phyloP scores from a whole-genome alignment of 2,113 vertebrate species.

The Psittacara wagleri region DNA sequence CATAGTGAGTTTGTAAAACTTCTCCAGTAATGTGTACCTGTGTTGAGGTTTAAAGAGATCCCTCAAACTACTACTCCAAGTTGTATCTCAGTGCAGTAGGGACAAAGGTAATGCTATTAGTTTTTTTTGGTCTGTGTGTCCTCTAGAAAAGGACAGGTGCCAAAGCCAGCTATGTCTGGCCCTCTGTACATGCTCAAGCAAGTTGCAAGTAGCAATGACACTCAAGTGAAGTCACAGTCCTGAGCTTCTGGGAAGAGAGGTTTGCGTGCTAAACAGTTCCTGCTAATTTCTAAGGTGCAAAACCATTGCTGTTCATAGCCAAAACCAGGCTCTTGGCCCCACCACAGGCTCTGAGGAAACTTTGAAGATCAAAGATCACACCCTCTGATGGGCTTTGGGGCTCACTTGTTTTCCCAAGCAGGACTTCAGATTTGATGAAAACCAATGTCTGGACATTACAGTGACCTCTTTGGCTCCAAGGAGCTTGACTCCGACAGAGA shows the following conservation, averaged over 20 bases:
- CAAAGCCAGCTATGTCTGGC: neutral
- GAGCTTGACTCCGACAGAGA: neutral
- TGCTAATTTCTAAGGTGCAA: neutral
- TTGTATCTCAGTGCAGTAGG: neutral
- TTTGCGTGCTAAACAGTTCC: neutral
- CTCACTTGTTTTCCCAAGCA: neutral
- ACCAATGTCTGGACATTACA: neutral
- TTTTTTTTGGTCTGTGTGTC: neutral
- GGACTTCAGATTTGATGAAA: neutral
- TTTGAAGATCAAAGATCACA: slow-evolving; percentile 3
- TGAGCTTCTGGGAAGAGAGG: neutral
- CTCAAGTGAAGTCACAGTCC: neutral
- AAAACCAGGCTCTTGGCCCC: neutral
- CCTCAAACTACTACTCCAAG: neutral
- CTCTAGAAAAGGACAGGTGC: neutral
- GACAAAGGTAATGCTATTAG: neutral
- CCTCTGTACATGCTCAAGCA: neutral
- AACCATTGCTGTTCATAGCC: fast-evolving
- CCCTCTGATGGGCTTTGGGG: neutral
- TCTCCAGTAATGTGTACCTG: neutral
- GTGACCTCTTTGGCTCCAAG: slow-evolving; percentile 4
- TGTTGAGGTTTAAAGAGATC: neutral
- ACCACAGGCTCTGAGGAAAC: neutral
- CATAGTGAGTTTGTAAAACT: neutral
- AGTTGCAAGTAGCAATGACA: neutral